Conservation (phyloP, 2,888 invertebrate genomes). For the Lutraria lutraria region DNA sequence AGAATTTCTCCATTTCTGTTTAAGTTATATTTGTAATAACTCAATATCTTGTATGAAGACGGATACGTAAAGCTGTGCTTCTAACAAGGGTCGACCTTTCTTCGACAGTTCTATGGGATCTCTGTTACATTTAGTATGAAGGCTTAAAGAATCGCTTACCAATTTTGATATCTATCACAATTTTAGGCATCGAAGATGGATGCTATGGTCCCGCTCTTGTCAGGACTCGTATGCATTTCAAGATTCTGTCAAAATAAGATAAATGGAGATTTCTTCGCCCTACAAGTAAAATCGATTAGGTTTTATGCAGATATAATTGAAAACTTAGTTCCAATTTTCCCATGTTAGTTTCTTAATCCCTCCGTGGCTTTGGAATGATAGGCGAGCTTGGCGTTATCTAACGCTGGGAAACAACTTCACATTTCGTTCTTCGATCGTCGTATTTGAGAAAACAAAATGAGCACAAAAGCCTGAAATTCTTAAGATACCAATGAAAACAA, state of each 20-base stretch:
- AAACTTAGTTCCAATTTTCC: conserved; percentile 73
- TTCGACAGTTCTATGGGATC: conserved; percentile 28
- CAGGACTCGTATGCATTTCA: conserved; percentile 62
- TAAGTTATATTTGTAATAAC: conserved; percentile 7
- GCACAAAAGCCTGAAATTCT: background rate
- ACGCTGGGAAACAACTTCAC: conserved; percentile 39
- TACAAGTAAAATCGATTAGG: conserved; percentile 71
- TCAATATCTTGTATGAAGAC: conserved; percentile 31
- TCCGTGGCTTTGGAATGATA: conserved; percentile 54
- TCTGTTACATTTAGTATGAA: conserved; percentile 16
- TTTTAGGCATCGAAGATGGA: conserved; percentile 60
- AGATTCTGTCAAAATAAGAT: conserved; percentile 71
- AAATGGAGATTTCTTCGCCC: conserved; percentile 70
- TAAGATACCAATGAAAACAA: background rate
- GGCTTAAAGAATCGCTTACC: conserved; percentile 51
- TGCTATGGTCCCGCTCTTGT: conserved; percentile 59
- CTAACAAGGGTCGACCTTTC: conserved; percentile 17
- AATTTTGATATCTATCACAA: conserved; percentile 65
- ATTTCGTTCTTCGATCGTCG: conserved; percentile 33
- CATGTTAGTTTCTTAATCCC: conserved; percentile 66
- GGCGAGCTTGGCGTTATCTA: conserved; percentile 66
- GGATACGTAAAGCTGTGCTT: conserved; percentile 23
- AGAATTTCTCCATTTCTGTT: background rate
- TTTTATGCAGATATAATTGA: conserved; percentile 75
- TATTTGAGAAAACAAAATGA: conserved; percentile 13